Conservation (phyloP, 2,888 invertebrate genomes). For the Ophion ellenae region DNA sequence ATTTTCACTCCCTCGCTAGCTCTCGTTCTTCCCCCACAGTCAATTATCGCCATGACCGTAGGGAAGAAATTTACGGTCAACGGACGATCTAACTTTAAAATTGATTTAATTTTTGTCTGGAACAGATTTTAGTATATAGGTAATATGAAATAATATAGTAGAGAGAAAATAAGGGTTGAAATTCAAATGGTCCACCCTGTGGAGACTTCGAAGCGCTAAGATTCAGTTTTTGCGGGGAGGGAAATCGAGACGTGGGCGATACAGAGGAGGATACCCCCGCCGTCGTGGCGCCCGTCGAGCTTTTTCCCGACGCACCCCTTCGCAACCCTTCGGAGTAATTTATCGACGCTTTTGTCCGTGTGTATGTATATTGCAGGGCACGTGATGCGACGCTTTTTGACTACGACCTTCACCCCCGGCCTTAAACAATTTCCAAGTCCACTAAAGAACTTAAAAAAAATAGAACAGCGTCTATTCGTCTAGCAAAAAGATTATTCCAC, state of each 20-base stretch:
- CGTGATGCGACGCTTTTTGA: constrained; percentile 61
- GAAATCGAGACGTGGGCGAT: constrained; percentile 31
- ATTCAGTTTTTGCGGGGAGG: neutral
- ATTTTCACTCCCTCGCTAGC: neutral
- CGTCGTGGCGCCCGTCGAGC: constrained; percentile 28
- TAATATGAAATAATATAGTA: no score
- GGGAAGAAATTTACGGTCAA: no score
- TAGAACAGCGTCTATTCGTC: neutral
- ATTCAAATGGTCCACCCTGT: neutral
- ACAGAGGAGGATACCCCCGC: constrained; percentile 20
- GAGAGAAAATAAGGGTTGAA: no score
- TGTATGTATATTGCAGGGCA: constrained; percentile 44
- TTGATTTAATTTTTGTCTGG: no score
- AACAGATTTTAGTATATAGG: no score
- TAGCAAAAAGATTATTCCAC: no score
- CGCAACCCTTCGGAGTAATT: constrained; percentile 36
- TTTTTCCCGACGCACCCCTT: constrained; percentile 24
- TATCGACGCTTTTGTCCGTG: constrained; percentile 39
- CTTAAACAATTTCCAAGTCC: constrained; percentile 21
- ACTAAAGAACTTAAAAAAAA: constrained; percentile 14
- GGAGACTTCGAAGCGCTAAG: neutral
- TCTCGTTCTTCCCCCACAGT: neutral
- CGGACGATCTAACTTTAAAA: no score
- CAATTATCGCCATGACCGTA: no score
- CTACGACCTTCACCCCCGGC: constrained; percentile 44